Evolutionary conservation across 2,113 vertebrate genomes (phyloP), one percentile per base, ranked within the genome.

Genomic region (Chaetorhynchus papuensis): DNA sequence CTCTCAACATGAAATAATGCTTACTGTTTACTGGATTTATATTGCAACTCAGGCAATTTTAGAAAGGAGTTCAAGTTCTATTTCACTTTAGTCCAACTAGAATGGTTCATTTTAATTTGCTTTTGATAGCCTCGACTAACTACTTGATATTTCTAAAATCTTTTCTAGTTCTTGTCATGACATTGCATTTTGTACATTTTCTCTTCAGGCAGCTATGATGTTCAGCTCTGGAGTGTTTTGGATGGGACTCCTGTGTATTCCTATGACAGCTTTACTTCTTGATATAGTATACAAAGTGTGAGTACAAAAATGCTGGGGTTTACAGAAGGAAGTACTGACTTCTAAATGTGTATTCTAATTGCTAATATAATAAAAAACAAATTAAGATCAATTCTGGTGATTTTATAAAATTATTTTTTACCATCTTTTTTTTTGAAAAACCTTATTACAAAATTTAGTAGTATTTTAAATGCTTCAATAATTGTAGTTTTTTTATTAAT

Each of bases 251-350:
- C 83, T 99, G 22, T 99, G 99, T 94, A 99, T 99, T 97, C 99
- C 99, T 2, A 87, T 99, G 98, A 99, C 99, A 35, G 99, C 99
- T 16, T 96, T 99, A 94, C 97, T 99, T 56, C 98, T 99, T 93
- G 99, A 99, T 82, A 98, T 99, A 82, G 98, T 97, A 27, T 99
- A 98, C 97, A 99, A 99, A 98, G 98, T 99, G 99, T 99, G 97
- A 99, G 99, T 99, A 96, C 9, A 10, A 47, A 90, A 88, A 52
- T 63, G n/a, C 33, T 0, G 3, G 82, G 14, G 24, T 56, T 94
- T 86, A 64, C 3, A 1, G 35, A 57, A 52, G 30, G 84, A 61
- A 75, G 50, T 59, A 39, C 47, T 31, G 65, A 42, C 41, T 80
- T 54, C 28, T 65, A 88, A 81, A 44, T 54, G 33, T 59, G 33